These are phyloP conservation scores for Hassar affinis DNA, from an alignment of 2,113 vertebrate genomes.

Conservation along the genomic window DNA sequence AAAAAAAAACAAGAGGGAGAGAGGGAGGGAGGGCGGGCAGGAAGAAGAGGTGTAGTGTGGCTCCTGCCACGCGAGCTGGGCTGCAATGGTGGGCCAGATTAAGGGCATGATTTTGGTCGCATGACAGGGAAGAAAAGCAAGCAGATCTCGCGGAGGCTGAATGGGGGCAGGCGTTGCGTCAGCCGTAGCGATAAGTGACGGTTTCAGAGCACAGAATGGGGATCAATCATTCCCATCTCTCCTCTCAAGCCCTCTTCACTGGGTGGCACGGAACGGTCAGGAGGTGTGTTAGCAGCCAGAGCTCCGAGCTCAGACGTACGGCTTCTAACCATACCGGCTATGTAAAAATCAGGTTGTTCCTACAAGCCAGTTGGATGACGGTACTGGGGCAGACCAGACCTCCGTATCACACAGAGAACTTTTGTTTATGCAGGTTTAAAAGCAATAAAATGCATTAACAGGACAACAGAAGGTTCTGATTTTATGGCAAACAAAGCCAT, in stretches of 20 bases:
- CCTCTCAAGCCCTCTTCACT: slow-evolving; percentile 1
- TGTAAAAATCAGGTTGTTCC: neutral
- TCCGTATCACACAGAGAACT: neutral
- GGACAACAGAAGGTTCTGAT: slow-evolving; percentile 27
- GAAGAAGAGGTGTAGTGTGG: slow-evolving; percentile 33
- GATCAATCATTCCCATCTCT: slow-evolving; percentile 51
- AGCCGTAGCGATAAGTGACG: slow-evolving; percentile 43
- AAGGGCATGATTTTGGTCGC: slow-evolving; percentile 45
- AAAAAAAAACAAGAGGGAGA: slow-evolving; percentile 33
- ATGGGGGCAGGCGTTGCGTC: slow-evolving; percentile 39
- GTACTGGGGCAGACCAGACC: slow-evolving; percentile 1
- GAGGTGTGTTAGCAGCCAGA: neutral
- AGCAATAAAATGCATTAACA: slow-evolving; percentile 17
- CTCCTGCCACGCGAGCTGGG: slow-evolving; percentile 46
- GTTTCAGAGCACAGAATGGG: slow-evolving; percentile 41
- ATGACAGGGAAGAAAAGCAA: slow-evolving; percentile 45
- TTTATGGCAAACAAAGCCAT: neutral
- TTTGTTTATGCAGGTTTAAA: slow-evolving; percentile 6
- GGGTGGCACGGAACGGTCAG: slow-evolving; percentile 27
- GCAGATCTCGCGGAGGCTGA: slow-evolving; percentile 9
- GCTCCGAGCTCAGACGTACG: neutral
- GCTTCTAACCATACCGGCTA: neutral
- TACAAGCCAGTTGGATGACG: neutral
- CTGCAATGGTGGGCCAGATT: slow-evolving; percentile 40
- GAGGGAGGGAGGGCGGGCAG: slow-evolving; percentile 11